Base-by-base conservation (phyloP, 2,888 invertebrate species). In the Oeneis ivallda region DNA sequence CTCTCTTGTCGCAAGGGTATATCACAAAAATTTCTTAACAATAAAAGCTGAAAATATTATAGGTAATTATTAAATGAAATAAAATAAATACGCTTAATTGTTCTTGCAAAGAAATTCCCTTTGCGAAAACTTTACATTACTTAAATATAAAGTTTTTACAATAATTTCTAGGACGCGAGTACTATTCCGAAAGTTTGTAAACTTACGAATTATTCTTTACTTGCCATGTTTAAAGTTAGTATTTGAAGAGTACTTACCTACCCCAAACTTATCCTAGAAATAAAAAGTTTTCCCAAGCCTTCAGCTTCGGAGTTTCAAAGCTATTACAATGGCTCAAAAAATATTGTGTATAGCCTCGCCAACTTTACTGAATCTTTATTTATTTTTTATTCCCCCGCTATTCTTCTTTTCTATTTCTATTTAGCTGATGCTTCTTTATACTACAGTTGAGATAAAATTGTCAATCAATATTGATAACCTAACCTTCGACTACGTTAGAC, bases 201-300 rank as follows among this genome's bases (percentile, higher is more conserved):
- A 45, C 45, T 45, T 45, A n/a, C 4, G 45, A 15, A 15, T 45
- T 15, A 8, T 15, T 45, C 13, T 50, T 41, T 71, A 63, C 68
- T 60, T 57, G 19, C 15, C 34, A 60, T 11, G 34, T 17, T 61
- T 37, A n/a, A 52, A 43, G 37, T 52, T 54, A 6, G 4, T 53
- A 37, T 53, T 34, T 34, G 7, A 15, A 15, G 32, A 37, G 37
- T 37, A 37, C 37, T 37, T 26, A 13, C 13, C n/a, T 26, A 13
- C 13, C n/a, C 6, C 43, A 15, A 15, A 45, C 45, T 45, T 45
- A 2, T 45, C 45, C 15, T 15, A 9, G 17, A 17, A 47, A 8
- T 47, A 47, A 47, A 45, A 15, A 15, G 15, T 47, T 47, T 17
- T 39, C 41, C 2, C 56, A 13, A 41, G 41, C 41, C 41, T 56